These are phyloP conservation scores for Trachelus tabidus DNA, from an alignment of 2,888 invertebrate species.

Conservation along the genomic window DNA sequence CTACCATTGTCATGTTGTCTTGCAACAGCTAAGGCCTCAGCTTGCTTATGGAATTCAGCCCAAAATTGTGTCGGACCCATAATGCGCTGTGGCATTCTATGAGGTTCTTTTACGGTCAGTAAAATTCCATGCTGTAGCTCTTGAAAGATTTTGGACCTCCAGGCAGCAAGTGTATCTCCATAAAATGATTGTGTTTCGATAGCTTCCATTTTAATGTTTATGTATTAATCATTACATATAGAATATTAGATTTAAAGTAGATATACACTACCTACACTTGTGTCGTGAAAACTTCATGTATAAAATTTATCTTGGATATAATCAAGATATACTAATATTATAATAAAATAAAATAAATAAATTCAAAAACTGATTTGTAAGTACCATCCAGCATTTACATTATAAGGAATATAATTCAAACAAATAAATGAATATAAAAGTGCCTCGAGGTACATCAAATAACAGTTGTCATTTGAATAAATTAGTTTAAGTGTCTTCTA, in stretches of 20 bases:
- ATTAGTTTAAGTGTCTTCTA: not conserved
- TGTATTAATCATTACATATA: not conserved
- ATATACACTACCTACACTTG: not conserved
- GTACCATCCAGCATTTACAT: too few relatives aligned
- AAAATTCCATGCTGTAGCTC: constrained; percentile 1
- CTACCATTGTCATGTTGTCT: constrained; percentile 35
- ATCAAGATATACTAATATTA: not conserved
- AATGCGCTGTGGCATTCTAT: constrained; percentile 43
- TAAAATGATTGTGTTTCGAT: constrained; percentile 11
- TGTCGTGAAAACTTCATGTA: not conserved
- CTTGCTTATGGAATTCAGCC: constrained; percentile 63
- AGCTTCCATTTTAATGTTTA: not conserved
- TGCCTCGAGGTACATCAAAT: not conserved
- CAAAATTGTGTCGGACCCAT: constrained; percentile 59
- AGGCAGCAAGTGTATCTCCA: constrained; percentile 1
- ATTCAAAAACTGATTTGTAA: too few relatives aligned
- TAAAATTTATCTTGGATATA: not conserved
- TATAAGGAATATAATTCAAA: too few relatives aligned
- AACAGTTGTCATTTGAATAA: not conserved
- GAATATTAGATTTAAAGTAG: not conserved
- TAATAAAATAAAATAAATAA: not conserved
- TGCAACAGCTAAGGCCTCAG: constrained; percentile 56
- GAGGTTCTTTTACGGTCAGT: not conserved
- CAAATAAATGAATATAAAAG: not conserved
- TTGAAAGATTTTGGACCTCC: not conserved